Evolutionary conservation across 2,888 invertebrate species (phyloP).

Genomic region (Rambutsinella grinnellia): DNA sequence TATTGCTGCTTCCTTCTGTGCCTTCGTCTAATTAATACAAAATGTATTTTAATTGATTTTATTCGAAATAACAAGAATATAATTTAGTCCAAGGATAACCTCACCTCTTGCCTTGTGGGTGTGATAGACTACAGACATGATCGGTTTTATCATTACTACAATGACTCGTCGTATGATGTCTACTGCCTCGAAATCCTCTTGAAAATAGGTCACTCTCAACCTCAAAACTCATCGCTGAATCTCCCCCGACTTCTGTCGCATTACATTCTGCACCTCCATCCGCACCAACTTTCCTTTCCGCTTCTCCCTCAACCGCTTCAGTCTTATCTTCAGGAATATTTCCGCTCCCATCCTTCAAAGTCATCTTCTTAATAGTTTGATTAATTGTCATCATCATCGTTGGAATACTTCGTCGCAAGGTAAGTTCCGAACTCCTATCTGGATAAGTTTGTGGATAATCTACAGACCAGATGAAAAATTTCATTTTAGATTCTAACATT

Average conservation of each 20-base stretch:
- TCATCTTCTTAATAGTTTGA: constrained; percentile 35
- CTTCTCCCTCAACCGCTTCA: neutral
- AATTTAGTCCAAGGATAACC: neutral
- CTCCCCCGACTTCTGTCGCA: neutral
- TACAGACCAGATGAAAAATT: constrained; percentile 3
- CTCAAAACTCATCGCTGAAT: neutral
- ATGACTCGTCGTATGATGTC: constrained; percentile 1
- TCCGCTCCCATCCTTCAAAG: constrained; percentile 11
- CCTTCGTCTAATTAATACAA: constrained; percentile 14
- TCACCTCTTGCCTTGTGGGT: constrained; percentile 38
- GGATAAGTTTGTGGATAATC: constrained; percentile 21
- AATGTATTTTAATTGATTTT: neutral
- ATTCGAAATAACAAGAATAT: neutral
- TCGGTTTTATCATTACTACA: constrained; percentile 14
- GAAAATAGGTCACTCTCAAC: neutral
- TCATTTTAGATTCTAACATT: neutral
- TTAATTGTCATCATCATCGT: constrained; percentile 31
- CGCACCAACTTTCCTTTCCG: neutral
- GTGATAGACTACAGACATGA: constrained; percentile 21
- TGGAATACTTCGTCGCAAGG: constrained; percentile 18
- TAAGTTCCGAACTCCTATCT: neutral
- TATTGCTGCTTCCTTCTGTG: constrained; percentile 40
- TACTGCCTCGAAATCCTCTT: constrained; percentile 8
- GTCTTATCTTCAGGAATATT: neutral
- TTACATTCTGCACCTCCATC: neutral